phyloP scores from a whole-genome alignment of 2,888 invertebrate species.

The Cheilosia impressa region DNA sequence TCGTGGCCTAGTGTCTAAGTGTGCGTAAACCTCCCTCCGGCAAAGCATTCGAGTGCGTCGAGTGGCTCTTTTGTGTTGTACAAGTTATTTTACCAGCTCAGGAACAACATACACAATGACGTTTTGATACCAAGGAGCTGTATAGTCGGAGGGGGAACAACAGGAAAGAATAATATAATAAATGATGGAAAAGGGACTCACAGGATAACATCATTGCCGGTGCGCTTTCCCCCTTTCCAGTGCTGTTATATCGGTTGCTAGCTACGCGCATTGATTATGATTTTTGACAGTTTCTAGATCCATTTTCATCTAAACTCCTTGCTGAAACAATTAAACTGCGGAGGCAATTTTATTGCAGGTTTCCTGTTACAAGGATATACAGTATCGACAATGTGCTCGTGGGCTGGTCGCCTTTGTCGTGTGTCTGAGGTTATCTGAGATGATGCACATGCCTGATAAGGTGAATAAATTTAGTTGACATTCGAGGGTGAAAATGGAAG shows the following conservation, averaged over 20 bases:
- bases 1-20: neutral
- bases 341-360: slow-evolving; percentile 71
- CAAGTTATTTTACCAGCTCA: slow-evolving; percentile 64
- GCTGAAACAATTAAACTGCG: slow-evolving; percentile 69
- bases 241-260: slow-evolving; percentile 7
- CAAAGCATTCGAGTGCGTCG: slow-evolving; percentile 52
- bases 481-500: neutral
- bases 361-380: slow-evolving; percentile 54
- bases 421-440: slow-evolving; percentile 69
- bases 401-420: slow-evolving; percentile 43
- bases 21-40: slow-evolving; percentile 43
- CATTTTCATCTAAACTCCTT: slow-evolving; percentile 57
- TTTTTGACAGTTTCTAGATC: slow-evolving; percentile 72
- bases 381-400: slow-evolving; percentile 19
- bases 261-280: slow-evolving; percentile 55
- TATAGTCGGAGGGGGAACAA: slow-evolving; percentile 38
- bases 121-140: slow-evolving; percentile 57
- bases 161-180: slow-evolving; percentile 57
- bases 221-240: slow-evolving; percentile 40
- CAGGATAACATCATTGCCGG: slow-evolving; percentile 50
- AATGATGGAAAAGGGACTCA: slow-evolving; percentile 34
- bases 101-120: slow-evolving; percentile 66
- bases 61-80: slow-evolving; percentile 68
- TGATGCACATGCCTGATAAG: slow-evolving; percentile 71
- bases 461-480: slow-evolving; percentile 42